Base-by-base conservation (phyloP, 2,888 invertebrate species). In the Ormyrus thymus region DNA sequence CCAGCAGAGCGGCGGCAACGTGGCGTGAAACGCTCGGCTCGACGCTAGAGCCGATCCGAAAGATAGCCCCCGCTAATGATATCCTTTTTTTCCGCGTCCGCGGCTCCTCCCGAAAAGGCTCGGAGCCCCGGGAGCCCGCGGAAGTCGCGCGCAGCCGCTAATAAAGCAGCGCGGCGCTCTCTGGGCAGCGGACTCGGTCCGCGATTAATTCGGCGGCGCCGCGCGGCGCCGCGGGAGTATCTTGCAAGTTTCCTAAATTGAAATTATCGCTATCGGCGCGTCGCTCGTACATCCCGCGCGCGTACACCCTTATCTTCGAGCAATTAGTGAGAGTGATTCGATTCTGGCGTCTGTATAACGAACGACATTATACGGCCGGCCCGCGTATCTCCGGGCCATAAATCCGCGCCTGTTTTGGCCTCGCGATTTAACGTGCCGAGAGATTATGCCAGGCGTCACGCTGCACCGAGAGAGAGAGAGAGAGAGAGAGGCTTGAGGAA, bases 401-500 rank as follows among this genome's bases (percentile, higher is more conserved):
- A 78, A 73, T 79, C 73, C 81, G 70, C 77, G 75, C 73, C 71
- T 75, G 58, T 71, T 74, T 72, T 62, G 68, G 61, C 75, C 81
- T 81, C 82, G 82, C 84, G 84, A 84, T 85, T 85, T 85, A 84
- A 29, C 29, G 29, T 29, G 29, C 29, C 29, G 29, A 29, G 29
- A 29, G 29, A 29, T 29, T 29, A 29, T 29, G 29, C 29, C 29
- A 29, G 29, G 82, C 86, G 83, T 86, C 84, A 43, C 56, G 85
- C 85, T 84, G 83, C 85, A 82, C 84, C 6, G 65, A 56, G 58
- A 62, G 53, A 62, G 53, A 72, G 53, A 53, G 74, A 58, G 66
- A 56, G 76, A 51, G 65, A 62, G 59, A 69, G 84, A 87, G 88
- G 75, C 71, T 79, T 88, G 89, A 89, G 88, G 88, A 89, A 89